Percentiles rank a stretch among this genome's conserved stretches.
phyloP scores from a whole-genome alignment of 2,888 invertebrate species.

The Drosophila algonquin region DNA sequence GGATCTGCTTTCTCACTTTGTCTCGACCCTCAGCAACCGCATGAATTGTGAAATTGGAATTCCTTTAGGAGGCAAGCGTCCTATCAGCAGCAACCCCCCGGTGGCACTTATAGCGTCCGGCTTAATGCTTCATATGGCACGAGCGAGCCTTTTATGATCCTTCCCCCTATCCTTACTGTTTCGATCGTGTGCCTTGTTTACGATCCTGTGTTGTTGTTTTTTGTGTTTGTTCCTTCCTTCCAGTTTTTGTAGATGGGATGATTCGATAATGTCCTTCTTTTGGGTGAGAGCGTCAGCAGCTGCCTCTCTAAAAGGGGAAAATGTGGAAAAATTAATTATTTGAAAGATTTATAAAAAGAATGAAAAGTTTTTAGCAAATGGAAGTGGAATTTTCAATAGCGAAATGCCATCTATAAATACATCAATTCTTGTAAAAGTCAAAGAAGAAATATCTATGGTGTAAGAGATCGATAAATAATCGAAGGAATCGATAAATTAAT shows the following conservation, averaged over 20 bases:
- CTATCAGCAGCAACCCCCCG: conserved; percentile 41
- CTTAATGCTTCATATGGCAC: conserved; percentile 55
- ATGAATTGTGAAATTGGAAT: conserved; percentile 59
- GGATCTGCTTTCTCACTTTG: conserved; percentile 61
- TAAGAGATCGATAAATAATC: no score
- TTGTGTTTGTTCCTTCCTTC: not conserved
- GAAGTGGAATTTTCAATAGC: not conserved
- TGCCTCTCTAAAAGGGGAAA: conserved; percentile 38
- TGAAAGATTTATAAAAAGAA: conserved; percentile 31
- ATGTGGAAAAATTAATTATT: conserved; percentile 20
- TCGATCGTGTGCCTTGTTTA: conserved; percentile 54
- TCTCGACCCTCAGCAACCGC: conserved; percentile 58
- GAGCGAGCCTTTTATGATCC: conserved; percentile 61
- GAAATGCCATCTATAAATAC: not conserved
- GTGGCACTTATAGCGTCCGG: not conserved
- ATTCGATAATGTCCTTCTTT: conserved; percentile 15
- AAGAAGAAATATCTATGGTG: no score
- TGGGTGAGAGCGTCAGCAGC: conserved; percentile 48
- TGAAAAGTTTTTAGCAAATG: not conserved
- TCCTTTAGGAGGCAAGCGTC: conserved; percentile 48
- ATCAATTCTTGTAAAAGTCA: no score
- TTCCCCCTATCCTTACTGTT: conserved; percentile 10
- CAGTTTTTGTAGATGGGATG: no score
- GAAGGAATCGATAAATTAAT: no score
- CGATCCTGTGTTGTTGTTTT: conserved; percentile 11